Base-by-base conservation (phyloP, 1,140 invertebrate genomes). In the Oscheius sp. region DNA sequence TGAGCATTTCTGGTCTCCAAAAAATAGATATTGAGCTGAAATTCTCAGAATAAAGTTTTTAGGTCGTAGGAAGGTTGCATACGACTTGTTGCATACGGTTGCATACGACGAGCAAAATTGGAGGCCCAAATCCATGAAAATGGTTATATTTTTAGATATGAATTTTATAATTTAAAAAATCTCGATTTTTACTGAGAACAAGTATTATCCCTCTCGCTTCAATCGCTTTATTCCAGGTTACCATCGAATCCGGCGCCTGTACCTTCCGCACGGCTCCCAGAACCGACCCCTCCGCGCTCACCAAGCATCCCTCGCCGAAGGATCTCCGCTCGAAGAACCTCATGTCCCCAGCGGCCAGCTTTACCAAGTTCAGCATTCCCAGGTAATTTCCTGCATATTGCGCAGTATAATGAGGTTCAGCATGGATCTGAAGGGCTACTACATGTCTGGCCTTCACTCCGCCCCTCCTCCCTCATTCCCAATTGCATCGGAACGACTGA, bases 221-320 rank as follows among this genome's bases (percentile, higher is more conserved):
- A n/a, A n/a, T n/a, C n/a, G n/a, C n/a, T n/a, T n/a, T n/a, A n/a
- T n/a, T n/a, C n/a, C n/a, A n/a, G n/a, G 77, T 83, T 26, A 79
- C 77, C 46, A 83, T 83, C 29, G 82, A 81, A 63, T 73, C 73
- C 35, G 82, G 82, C 20, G 73, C 80, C 35, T 83, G 84, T 59
- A 78, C 81, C 52, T 63, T 84, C 1, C 52, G 80, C 36, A 78
- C 82, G 10, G 71, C 70, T 20, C 77, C 35, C 63, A 64, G 67
- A n/a, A n/a, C 23, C 13, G 4, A 32, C 1, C 18, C 18, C 28
- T 35, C 15, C 49, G 58, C 55, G 4, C 26, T 80, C 52, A 70
- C 71, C 28, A 77, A 77, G 63, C 61, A 75, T 58, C 65, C 68
- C 45, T 76, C 77, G 64, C 26, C 70, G 20, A 65, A 71, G 46